Evolutionary conservation across 2,113 vertebrate genomes (phyloP).

Genomic region (Athene noctua): DNA sequence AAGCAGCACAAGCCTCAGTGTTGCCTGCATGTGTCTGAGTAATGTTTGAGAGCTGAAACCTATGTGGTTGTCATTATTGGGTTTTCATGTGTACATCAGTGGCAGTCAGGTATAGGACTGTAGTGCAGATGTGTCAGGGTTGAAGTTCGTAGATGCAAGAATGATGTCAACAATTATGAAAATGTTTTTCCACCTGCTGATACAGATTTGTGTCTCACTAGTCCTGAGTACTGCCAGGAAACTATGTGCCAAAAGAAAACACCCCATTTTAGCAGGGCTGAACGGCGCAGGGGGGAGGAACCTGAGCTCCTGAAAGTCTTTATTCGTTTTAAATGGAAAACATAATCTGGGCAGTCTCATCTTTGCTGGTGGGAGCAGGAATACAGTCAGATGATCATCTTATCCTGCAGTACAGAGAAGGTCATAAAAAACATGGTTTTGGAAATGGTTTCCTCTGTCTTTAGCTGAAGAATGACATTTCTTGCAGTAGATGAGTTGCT

Average conservation of each 20-base stretch:
- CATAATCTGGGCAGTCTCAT: background rate
- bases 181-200: background rate
- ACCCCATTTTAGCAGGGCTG: background rate
- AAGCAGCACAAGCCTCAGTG: background rate
- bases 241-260: background rate
- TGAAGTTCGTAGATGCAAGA: background rate
- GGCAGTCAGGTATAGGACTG: background rate
- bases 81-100: background rate
- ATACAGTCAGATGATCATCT: background rate
- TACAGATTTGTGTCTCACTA: background rate
- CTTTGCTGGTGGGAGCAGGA: background rate
- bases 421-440: background rate
- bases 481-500: background rate
- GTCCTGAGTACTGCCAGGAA: background rate
- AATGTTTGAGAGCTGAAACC: background rate
- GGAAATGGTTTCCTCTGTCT: background rate
- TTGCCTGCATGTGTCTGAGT: background rate
- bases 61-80: background rate
- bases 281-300: background rate
- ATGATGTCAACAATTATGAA: background rate
- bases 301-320: background rate
- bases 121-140: background rate
- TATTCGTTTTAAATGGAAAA: background rate
- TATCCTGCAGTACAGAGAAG: background rate
- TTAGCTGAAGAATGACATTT: background rate